Evolutionary conservation across 2,888 invertebrate genomes (phyloP), one percentile per base, ranked within the genome.

Genomic region (Drosophila villosipedis): DNA sequence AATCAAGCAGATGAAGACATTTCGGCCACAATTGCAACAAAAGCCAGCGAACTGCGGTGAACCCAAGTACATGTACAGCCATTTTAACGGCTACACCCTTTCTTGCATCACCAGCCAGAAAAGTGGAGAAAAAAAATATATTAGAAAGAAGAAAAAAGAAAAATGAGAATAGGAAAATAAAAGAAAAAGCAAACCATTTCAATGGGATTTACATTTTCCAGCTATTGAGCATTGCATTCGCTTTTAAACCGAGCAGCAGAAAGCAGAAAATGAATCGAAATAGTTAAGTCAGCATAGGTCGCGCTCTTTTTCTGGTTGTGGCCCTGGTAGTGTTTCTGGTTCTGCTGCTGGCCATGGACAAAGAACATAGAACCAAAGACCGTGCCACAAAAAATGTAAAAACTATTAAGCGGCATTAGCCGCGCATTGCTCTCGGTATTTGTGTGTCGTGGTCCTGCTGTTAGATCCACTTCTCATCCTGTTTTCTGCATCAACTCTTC

Each of bases 371-470:
- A 75, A 64, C 70, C 76, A 76, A 79, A 68, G 71, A 75, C 61
- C 72, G 55, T 61, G 55, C 47, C 47, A 65, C 68, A 73, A 87
- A 89, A 89, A 85, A 83, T 88, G 82, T 83, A 80, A 86, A 90
- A 87, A 85, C 90, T 90, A 88, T 87, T 86, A 90, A 90, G 82
- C 89, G 83, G 90, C 79, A 87, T 87, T 87, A 87, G 86, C 86
- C 73, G 83, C 83, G 82, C 88, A 68, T 80, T 84, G 73, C 89
- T 87, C 84, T 89, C 86, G 86, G 87, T 80, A 89, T 77, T 84
- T 82, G 71, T 76, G 78, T 80, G 80, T 78, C 80, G 80, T 68
- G 76, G 80, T 67, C 75, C 76, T 71, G 76, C 80, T 68, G 60
- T 43, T 58, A 47, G 35, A 50, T 41, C 60, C 57, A 39, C 63